These are phyloP conservation scores for Catharus minimus DNA, from an alignment of 2,113 vertebrate species.

Conservation along the genomic window DNA sequence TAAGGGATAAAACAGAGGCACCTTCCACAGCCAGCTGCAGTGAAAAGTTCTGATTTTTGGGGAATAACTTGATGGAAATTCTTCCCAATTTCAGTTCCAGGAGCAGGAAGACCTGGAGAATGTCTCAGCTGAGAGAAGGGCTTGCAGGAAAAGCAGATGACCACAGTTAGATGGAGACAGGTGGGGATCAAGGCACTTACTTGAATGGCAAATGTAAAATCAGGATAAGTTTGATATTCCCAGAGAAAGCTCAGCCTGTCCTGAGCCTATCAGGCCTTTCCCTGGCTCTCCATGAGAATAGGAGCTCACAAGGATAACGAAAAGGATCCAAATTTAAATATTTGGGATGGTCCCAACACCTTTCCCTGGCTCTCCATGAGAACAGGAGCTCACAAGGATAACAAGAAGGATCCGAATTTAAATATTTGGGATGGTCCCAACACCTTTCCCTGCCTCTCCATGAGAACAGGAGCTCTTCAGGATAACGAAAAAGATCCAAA, in stretches of 20 bases:
- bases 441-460: not conserved
- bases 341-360: not conserved
- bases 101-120: constrained; percentile 2
- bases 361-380: not conserved
- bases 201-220: constrained; percentile 11
- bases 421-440: too few relatives aligned
- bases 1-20: not conserved
- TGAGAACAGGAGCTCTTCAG: not conserved
- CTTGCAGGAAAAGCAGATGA: constrained; percentile 7
- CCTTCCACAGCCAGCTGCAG: not conserved
- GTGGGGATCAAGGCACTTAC: constrained; percentile 4
- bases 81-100: not conserved
- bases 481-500: not conserved
- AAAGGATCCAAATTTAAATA: not conserved
- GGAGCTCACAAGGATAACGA: not conserved
- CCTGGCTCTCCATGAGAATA: not conserved
- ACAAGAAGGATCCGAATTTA: not conserved
- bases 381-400: not conserved
- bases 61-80: not conserved
- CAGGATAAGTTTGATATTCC: constrained; percentile 9
- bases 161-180: not conserved
- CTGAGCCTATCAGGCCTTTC: not conserved
- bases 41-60: not conserved
- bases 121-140: not conserved
- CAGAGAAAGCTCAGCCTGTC: not conserved